Percentiles rank a stretch among this genome's conserved stretches.
Evolutionary conservation across 2,888 invertebrate genomes (phyloP).

Genomic region (Meta bourneti): DNA sequence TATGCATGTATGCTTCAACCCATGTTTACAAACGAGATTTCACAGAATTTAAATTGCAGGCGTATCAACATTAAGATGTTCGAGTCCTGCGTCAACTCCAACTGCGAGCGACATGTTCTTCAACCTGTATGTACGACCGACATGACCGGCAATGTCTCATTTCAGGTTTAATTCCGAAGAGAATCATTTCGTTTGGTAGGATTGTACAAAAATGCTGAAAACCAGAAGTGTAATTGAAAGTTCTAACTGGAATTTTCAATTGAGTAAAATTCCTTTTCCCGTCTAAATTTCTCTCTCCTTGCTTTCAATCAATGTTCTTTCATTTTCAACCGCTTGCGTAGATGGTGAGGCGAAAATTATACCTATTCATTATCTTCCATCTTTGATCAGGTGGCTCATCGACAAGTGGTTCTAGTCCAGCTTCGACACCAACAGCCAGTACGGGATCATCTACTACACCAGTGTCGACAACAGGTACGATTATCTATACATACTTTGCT

Average conservation of each 20-base stretch:
- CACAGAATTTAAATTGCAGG: not conserved
- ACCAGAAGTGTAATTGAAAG: too few relatives aligned
- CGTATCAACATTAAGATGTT: not conserved
- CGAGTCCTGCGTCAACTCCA: not conserved
- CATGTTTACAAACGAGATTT: too few relatives aligned
- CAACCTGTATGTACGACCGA: not conserved
- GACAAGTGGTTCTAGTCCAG: not conserved
- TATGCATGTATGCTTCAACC: too few relatives aligned
- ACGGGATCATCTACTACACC: not conserved
- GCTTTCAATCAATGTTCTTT: too few relatives aligned
- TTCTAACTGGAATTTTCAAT: too few relatives aligned
- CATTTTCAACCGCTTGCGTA: too few relatives aligned
- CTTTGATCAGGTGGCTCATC: not conserved
- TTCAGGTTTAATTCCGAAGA: not conserved
- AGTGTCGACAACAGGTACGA: not conserved
- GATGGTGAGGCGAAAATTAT: not conserved
- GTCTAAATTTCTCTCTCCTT: too few relatives aligned
- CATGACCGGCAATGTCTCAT: not conserved
- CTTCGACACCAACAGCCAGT: not conserved
- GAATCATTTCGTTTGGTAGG: not conserved
- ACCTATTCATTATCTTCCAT: not conserved
- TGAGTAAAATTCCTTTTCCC: too few relatives aligned
- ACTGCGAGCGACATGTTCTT: not conserved
- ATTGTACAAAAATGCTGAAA: too few relatives aligned
- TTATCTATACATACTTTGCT: not conserved